Base-by-base conservation (phyloP, 2,888 invertebrate genomes). In the Seira sanloemensis region DNA sequence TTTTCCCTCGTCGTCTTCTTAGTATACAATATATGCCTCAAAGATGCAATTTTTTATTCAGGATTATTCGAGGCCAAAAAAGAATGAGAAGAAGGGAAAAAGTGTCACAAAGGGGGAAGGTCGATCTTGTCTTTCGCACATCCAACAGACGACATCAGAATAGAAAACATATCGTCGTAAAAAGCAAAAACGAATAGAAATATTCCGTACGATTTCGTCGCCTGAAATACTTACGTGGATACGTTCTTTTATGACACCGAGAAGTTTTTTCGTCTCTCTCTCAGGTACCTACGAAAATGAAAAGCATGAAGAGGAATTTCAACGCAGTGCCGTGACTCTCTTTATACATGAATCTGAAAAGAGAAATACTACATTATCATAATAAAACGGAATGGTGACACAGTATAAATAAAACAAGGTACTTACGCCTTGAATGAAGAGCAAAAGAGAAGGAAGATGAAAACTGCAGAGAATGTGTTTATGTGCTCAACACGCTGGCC, bases 51-150 rank as follows among this genome's bases (percentile, higher is more conserved):
- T 79, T 79, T 79, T 79, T 65, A 50, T 78, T 79, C 72, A 67
- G 26, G 72, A 72, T 72, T 79, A 79, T 79, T 79, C 67, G 50
- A 73, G 78, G 73, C 72, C 66, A 72, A 46, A 37, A 65, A 66
- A 50, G 50, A 12, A 18, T n/a, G 16, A 50, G 50, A 50, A 50
- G 50, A 18, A 50, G 50, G 12, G 50, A 50, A n/a, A 58, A 73
- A 67, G 78, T 79, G 72, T 66, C 78, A 79, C 78, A 79, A 73
- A 78, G 66, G 78, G 73, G 73, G 72, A 79, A 79, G 78, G 78
- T 79, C 78, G 78, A 79, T 79, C 73, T 54, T 67, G 65, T 66
- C 78, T 65, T 25, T 50, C 50, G 50, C 50, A 50, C 50, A 50
- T 50, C 50, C 50, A 50, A 37, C 50, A 50, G 50, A 50, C 50